These are phyloP conservation scores for Lagocephalus sceleratus DNA, from an alignment of 2,797 vertebrate species.

Conservation along the genomic window DNA sequence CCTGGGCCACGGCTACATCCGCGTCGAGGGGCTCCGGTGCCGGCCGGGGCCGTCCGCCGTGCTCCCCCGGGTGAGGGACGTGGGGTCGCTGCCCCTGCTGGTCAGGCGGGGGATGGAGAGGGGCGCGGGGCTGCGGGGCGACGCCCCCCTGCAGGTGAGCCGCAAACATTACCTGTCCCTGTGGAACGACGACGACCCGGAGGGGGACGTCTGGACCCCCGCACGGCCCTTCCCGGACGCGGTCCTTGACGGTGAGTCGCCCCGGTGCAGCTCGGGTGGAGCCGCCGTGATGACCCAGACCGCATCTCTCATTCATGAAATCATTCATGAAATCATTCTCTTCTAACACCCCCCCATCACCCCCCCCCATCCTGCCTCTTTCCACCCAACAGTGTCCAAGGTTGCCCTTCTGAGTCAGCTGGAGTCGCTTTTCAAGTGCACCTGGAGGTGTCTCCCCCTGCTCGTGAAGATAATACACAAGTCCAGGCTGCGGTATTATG, in stretches of 20 bases:
- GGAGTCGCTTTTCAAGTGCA: conserved; percentile 73
- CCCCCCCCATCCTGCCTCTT: no score
- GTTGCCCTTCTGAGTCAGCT: conserved; percentile 77
- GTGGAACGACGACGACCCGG: conserved; percentile 91
- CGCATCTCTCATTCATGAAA: no score
- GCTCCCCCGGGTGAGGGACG: conserved; percentile 20
- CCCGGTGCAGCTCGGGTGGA: no score
- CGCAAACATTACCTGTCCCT: conserved; percentile 84
- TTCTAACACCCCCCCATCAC: no score
- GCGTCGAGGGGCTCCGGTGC: conserved; percentile 69
- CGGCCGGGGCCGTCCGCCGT: conserved; percentile 18
- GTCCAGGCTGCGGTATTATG: conserved; percentile 87
- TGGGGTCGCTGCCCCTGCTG: conserved; percentile 53
- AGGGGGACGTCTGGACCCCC: conserved; percentile 78
- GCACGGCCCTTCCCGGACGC: conserved; percentile 47
- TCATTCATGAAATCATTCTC: no score
- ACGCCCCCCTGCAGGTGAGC: conserved; percentile 73
- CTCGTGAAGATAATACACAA: conserved; percentile 88
- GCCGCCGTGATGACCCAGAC: no score
- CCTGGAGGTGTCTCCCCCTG: conserved; percentile 73
- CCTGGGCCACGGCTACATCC: conserved; percentile 73
- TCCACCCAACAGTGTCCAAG: conserved; percentile 75
- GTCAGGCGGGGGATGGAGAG: conserved; percentile 54
- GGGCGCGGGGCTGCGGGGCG: conserved; percentile 37
- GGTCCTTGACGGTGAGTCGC: conserved; percentile 78